phyloP scores from a whole-genome alignment of 2,797 vertebrate genomes.

The Sebastes jordani region DNA sequence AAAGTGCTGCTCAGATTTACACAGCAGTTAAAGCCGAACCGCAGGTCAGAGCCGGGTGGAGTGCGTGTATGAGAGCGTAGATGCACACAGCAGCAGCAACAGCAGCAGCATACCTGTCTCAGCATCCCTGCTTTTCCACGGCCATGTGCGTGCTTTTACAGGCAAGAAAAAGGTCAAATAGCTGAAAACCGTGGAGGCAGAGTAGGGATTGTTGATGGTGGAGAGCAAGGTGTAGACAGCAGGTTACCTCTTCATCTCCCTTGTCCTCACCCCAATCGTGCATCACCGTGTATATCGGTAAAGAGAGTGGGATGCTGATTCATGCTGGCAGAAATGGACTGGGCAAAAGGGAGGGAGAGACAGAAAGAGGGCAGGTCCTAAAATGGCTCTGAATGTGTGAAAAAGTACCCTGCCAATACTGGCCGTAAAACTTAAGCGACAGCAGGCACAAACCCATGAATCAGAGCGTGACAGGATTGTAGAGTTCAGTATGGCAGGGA shows the following conservation, averaged over 20 bases:
- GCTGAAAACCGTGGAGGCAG: constrained; percentile 20
- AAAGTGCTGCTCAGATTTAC: constrained; percentile 62
- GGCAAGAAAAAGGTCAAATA: constrained; percentile 41
- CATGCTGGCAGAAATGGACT: constrained; percentile 63
- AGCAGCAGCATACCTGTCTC: constrained; percentile 10
- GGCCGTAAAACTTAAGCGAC: constrained; percentile 72
- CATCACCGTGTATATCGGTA: constrained; percentile 42
- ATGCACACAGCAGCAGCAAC: background rate
- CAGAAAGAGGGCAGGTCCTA: constrained; percentile 39
- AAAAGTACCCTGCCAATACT: constrained; percentile 70
- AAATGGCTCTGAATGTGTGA: constrained; percentile 70
- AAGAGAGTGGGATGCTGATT: constrained; percentile 67
- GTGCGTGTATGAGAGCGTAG: background rate
- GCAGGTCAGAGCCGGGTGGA: constrained; percentile 33
- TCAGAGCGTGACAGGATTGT: constrained; percentile 66
- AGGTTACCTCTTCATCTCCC: constrained; percentile 59
- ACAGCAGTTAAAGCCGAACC: constrained; percentile 51
- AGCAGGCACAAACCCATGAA: constrained; percentile 75
- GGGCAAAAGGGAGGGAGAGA: constrained; percentile 45
- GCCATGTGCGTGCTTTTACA: constrained; percentile 1
- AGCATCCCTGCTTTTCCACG: constrained; percentile 10
- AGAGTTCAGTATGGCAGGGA: constrained; percentile 50
- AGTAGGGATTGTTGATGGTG: constrained; percentile 23
- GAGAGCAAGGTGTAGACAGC: constrained; percentile 46
- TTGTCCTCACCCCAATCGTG: constrained; percentile 43